phyloP scores from a whole-genome alignment of 2,888 invertebrate species.

The Stenodema calcarata region DNA sequence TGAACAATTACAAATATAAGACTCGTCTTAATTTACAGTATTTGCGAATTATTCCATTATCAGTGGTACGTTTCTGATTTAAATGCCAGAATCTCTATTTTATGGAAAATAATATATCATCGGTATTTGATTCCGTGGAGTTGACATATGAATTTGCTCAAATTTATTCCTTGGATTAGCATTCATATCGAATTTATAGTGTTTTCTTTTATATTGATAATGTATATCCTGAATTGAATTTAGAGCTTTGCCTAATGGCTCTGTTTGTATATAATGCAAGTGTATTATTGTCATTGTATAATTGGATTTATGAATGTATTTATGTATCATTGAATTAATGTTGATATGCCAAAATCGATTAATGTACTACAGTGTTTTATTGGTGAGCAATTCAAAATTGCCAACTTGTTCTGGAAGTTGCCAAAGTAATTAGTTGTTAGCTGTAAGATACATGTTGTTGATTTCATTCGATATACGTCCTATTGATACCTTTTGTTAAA shows the following conservation, averaged over 20 bases:
- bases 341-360: constrained; percentile 13
- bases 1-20: too few species aligned
- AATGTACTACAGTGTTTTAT: background rate
- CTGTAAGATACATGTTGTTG: constrained; percentile 27
- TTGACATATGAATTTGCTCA: constrained; percentile 53
- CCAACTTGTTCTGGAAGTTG: background rate
- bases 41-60: background rate
- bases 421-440: background rate
- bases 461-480: background rate
- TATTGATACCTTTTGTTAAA: background rate
- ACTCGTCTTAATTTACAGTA: background rate
- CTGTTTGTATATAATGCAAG: background rate
- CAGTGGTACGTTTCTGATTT: background rate
- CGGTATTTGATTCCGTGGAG: constrained; percentile 49
- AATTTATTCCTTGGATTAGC: constrained; percentile 49
- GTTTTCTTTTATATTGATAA: constrained; percentile 8
- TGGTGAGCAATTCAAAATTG: background rate
- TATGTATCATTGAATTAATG: background rate
- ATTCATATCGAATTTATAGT: constrained; percentile 53
- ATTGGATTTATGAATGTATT: background rate
- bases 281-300: background rate
- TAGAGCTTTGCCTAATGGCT: constrained; percentile 31
- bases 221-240: background rate
- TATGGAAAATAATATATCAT: constrained; percentile 27
- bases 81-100: background rate